Evolutionary conservation across 2,113 vertebrate species (phyloP), one percentile per base, ranked within the genome.

Genomic region (Anhinga anhinga): DNA sequence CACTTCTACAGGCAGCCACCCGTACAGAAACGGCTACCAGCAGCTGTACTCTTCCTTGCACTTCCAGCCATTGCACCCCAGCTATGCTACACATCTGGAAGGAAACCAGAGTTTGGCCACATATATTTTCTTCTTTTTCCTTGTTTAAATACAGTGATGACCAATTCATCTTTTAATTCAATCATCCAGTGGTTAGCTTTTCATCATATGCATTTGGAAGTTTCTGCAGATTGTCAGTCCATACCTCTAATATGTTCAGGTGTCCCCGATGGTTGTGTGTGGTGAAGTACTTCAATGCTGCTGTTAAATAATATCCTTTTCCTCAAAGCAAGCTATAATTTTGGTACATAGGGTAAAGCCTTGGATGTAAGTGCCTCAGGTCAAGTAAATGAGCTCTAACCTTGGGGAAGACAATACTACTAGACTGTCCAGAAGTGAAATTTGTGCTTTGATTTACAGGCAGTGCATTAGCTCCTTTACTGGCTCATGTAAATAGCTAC

Each of bases 41-140:
- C 42, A 85, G 4, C 36, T 15, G n/a, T n/a, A n/a, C n/a, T 13
- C 45, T 23, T 23, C 56, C 50, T 56, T 56, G 10, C 17, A 4
- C n/a, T 55, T 55, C 12, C 32, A 15, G 32, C 42, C 42, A 42
- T 5, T 70, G 15, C 0, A 0, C 3, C 7, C 19, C 11, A 3
- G 15, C 9, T 49, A 30, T 36, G n/a, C 11, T 55, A 40, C 14
- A 27, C 12, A 42, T 18, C 8, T 61, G 40, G 25, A 86, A 69
- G 4, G 66, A 86, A 81, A 22, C 0, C 5, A 58, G 20, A 62
- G 8, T 82, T 76, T 22, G 44, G 10, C 19, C 8, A 73, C 3
- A 4, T 16, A 10, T 19, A 13, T 62, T 58, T 74, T 45, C 29
- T 36, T 45, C 2, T 21, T 76, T 79, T 70, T 36, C 8, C 16